Evolutionary conservation across 2,797 vertebrate genomes (phyloP), one percentile per base, ranked within the genome.

Genomic region (Eremophila alpestris): DNA sequence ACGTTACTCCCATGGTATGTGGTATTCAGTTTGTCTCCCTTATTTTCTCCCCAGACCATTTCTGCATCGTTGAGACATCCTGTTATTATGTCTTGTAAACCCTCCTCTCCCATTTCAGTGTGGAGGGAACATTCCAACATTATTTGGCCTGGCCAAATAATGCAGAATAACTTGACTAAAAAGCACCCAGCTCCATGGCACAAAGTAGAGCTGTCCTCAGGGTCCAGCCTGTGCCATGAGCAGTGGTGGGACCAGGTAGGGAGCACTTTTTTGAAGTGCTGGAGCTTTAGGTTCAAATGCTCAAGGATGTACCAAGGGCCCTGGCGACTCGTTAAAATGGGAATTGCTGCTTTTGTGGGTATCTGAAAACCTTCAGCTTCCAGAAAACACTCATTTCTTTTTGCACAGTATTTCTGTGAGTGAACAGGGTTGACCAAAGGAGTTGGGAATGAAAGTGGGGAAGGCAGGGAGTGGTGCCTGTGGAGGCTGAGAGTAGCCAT

Each of bases 11-110:
- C 48, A 48, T 51, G 92, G 76, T 77, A 71, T 64, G 73, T 22
- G 9, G 77, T 68, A 67, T 71, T 67, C 82, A 92, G 83, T 90
- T 87, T 41, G 36, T 88, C 81, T 79, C 85, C 84, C 91, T 94
- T 75, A 13, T 83, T 95, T 95, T 96, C 95, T 96, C 95, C 86
- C 59, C 93, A 89, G 69, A 76, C 73, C 89, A 78, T 87, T 90
- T 93, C 64, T 62, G 76, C 88, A 87, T 90, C 77, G 19, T 11
- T 67, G 90, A 96, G 97, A 89, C 89, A 94, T 95, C 89, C 91
- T 89, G 71, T 95, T 93, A 89, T 86, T 96, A 85, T 75, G 70
- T 46, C 89, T 82, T 89, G 22, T 82, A 80, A 89, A 91, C 78
- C 75, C 75, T 95, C 65, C 90, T 96, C 91, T 95, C 71, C 90